These are phyloP conservation scores for Falco punctatus DNA, from an alignment of 2,113 vertebrate genomes.

Conservation along the genomic window DNA sequence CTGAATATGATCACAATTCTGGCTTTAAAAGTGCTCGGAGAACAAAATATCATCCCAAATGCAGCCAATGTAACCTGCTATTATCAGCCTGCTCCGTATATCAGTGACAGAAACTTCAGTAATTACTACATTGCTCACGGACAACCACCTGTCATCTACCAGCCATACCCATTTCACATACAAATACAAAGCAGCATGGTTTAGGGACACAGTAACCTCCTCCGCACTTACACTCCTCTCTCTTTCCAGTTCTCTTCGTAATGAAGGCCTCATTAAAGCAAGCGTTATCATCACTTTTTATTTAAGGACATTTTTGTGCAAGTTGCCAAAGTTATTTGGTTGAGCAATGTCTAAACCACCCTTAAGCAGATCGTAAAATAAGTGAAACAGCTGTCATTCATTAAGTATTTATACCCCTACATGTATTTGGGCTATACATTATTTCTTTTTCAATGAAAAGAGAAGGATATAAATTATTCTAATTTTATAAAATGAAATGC, in stretches of 20 bases:
- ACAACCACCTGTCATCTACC: conserved; percentile 81
- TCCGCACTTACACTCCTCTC: neutral
- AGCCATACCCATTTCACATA: conserved; percentile 83
- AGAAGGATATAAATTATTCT: conserved; percentile 41
- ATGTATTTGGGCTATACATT: neutral
- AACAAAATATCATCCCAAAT: conserved; percentile 93
- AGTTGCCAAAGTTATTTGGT: conserved; percentile 48
- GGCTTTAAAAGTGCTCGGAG: conserved; percentile 92
- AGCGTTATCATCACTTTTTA: conserved; percentile 59
- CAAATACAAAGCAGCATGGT: conserved; percentile 83
- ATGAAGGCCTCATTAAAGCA: conserved; percentile 64
- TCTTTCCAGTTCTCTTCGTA: conserved; percentile 10
- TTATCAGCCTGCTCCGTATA: conserved; percentile 93
- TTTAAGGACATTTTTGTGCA: conserved; percentile 55
- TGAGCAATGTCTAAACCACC: neutral
- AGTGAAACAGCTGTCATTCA: neutral
- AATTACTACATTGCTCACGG: conserved; percentile 88
- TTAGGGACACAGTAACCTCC: conserved; percentile 57
- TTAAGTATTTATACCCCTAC: neutral
- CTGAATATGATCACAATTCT: conserved; percentile 95
- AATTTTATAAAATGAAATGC: conserved; percentile 39
- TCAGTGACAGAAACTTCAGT: conserved; percentile 86
- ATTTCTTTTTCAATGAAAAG: conserved; percentile 30
- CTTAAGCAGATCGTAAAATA: neutral
- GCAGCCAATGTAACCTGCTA: conserved; percentile 91